Evolutionary conservation across 2,113 vertebrate genomes (phyloP).

Genomic region (Poicephalus meyeri): DNA sequence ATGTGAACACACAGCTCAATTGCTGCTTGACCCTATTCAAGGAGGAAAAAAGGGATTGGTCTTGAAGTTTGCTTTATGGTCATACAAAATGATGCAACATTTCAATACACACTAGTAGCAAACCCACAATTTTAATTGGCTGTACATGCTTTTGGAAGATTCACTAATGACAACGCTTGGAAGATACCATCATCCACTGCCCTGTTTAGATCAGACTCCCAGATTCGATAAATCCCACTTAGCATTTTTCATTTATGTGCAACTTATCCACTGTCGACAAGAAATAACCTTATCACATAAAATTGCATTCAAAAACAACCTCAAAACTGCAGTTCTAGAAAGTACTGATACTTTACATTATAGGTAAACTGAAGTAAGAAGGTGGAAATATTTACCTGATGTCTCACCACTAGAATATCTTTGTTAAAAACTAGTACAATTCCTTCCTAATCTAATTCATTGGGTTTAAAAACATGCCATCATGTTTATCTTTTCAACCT

Average conservation of each 20-base stretch:
- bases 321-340: not conserved
- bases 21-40: not conserved
- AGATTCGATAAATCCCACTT: not conserved
- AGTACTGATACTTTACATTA: not conserved
- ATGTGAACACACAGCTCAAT: not conserved
- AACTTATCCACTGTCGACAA: not conserved
- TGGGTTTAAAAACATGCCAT: not conserved
- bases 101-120: not conserved
- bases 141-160: not conserved
- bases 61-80: not conserved
- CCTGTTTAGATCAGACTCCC: not conserved
- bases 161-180: not conserved
- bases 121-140: not conserved
- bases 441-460: not conserved
- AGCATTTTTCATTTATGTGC: not conserved
- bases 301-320: not conserved
- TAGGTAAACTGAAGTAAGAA: not conserved
- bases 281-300: not conserved
- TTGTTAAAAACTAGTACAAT: not conserved
- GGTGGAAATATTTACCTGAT: not conserved
- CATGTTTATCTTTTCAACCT: not conserved
- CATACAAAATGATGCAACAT: not conserved
- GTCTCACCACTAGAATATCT: not conserved
- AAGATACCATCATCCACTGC: not conserved
- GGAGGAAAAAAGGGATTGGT: fast-evolving